A percentile compares a stretch with the other conserved stretches of the same genome.
phyloP scores from a whole-genome alignment of 2,797 vertebrate genomes.

The Aeoliscus strigatus region DNA sequence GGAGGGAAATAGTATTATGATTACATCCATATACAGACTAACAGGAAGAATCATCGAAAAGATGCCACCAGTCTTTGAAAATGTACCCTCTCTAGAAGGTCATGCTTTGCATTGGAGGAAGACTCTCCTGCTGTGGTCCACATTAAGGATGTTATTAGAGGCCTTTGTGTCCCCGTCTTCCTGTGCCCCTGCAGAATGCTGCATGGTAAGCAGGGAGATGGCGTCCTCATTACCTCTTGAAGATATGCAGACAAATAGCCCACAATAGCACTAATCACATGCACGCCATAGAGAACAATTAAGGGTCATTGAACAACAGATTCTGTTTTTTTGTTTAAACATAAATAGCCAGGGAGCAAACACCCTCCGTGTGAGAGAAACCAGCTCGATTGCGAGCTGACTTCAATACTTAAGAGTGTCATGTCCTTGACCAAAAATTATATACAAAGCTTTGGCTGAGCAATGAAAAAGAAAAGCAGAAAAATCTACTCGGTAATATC shows the following conservation, averaged over 20 bases:
- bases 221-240: constrained; percentile 60
- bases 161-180: constrained; percentile 55
- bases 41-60: constrained; percentile 11
- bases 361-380: constrained; percentile 7
- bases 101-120: constrained; percentile 37
- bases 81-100: constrained; percentile 54
- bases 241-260: constrained; percentile 49
- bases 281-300: constrained; percentile 31
- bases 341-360: constrained; percentile 38
- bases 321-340: constrained; percentile 29
- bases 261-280: constrained; percentile 35
- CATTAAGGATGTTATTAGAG: constrained; percentile 59
- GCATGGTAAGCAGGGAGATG: constrained; percentile 53
- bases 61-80: constrained; percentile 35
- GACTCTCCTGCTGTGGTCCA: constrained; percentile 50
- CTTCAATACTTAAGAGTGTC: constrained; percentile 26
- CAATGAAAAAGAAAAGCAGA: constrained; percentile 9
- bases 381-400: constrained; percentile 16
- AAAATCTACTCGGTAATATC: constrained; percentile 9
- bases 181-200: constrained; percentile 42
- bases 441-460: constrained; percentile 32
- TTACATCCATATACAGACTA: constrained; percentile 1
- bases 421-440: constrained; percentile 47
- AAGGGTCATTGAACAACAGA: constrained; percentile 27
- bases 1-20: neutral